phyloP scores from a whole-genome alignment of 2,888 invertebrate species.

The Dicranocentrus wangi region DNA sequence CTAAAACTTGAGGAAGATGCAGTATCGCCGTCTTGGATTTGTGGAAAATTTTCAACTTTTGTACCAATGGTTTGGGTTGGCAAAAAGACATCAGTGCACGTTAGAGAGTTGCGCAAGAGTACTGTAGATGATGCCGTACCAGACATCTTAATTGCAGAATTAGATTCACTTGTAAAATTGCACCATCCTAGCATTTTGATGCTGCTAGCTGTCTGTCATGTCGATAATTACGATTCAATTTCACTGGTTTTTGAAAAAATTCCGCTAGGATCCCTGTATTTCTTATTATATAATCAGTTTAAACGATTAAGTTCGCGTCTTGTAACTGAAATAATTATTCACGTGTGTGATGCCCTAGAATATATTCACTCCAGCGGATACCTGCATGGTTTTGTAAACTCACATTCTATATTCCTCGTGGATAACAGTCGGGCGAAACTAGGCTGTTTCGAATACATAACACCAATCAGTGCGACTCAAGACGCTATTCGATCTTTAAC shows the following conservation, averaged over 20 bases:
- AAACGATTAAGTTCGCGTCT: conserved; percentile 56
- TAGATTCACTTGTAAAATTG: conserved; percentile 74
- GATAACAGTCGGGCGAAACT: conserved; percentile 75
- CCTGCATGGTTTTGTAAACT: conserved; percentile 76
- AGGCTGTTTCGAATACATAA: conserved; percentile 75
- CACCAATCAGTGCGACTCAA: conserved; percentile 28
- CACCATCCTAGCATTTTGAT: conserved; percentile 74
- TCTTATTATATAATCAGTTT: conserved; percentile 74
- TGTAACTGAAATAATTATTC: conserved; percentile 55
- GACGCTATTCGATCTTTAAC: conserved; percentile 21
- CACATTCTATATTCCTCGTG: conserved; percentile 76
- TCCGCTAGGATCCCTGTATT: conserved; percentile 75
- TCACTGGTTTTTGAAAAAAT: conserved; percentile 76
- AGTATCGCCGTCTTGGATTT: conserved; percentile 67
- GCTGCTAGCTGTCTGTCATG: conserved; percentile 76
- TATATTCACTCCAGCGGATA: conserved; percentile 75
- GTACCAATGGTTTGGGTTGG: conserved; percentile 71
- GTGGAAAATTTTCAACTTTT: conserved; percentile 72
- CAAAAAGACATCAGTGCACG: conserved; percentile 72
- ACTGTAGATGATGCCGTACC: conserved; percentile 73
- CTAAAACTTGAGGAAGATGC: conserved; percentile 65
- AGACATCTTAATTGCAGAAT: conserved; percentile 75
- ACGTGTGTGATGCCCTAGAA: conserved; percentile 75
- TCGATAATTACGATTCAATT: conserved; percentile 74
- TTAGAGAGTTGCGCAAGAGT: conserved; percentile 68